These are phyloP conservation scores for Epizoanthus ramosus DNA, from an alignment of 92 coral and sea anemone species.

Conservation along the genomic window DNA sequence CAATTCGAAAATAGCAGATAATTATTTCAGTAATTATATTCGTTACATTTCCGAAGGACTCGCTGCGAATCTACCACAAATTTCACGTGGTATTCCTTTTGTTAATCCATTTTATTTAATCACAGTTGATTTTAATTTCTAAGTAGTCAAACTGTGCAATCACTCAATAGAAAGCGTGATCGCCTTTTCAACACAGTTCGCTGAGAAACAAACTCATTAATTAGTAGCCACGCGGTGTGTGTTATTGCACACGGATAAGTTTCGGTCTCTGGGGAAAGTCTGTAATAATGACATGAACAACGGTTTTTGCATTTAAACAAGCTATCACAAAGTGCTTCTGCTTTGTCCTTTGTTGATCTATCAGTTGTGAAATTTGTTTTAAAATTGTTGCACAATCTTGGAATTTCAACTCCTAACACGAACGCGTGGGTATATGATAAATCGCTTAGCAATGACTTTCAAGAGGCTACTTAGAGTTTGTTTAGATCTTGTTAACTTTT, in stretches of 20 bases:
- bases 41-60: background rate
- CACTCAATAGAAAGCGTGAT: background rate
- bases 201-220: background rate
- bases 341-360: background rate
- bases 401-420: background rate
- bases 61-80: background rate
- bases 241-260: background rate
- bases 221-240: background rate
- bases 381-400: background rate
- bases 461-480: background rate
- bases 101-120: background rate
- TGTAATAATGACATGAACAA: background rate
- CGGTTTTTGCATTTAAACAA: slow-evolving; percentile 1
- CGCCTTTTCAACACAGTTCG: background rate
- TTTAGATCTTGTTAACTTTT: background rate
- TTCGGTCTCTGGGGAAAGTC: background rate
- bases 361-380: background rate
- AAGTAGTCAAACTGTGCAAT: background rate
- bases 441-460: background rate
- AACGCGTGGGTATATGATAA: background rate
- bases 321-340: background rate
- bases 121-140: background rate
- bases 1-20: too few species aligned
- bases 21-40: too few species aligned
- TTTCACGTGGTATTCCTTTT: too few species aligned